Conservation (phyloP, 1,140 invertebrate genomes). For the Papilio dardanus region DNA sequence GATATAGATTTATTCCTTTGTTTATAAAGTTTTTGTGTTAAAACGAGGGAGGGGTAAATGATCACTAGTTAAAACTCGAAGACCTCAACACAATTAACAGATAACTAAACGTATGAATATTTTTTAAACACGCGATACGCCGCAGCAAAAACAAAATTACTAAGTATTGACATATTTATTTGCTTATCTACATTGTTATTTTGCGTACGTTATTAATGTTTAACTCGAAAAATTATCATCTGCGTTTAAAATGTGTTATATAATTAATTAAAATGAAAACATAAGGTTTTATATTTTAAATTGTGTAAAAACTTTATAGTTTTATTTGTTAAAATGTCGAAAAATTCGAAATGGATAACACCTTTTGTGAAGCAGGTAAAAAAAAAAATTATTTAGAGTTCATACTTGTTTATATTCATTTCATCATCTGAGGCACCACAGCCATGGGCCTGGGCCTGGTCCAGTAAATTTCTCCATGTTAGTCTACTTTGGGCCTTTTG, state of each 20-base stretch:
- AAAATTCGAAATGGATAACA: conserved; percentile 8
- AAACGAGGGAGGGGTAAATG: no score
- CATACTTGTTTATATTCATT: no score
- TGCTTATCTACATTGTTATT: conserved; percentile 6
- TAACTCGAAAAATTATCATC: no score
- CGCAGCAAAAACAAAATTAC: neutral
- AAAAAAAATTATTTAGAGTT: neutral
- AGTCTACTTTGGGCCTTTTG: no score
- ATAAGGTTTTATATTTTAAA: neutral
- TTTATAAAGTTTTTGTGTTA: no score
- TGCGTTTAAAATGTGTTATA: neutral
- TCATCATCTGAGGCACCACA: no score
- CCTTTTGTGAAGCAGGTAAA: conserved; percentile 6
- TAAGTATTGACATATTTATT: neutral
- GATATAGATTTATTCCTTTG: no score
- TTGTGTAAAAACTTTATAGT: neutral
- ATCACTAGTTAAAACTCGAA: neutral
- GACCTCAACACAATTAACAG: conserved; percentile 3
- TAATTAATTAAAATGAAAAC: neutral
- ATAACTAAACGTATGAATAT: neutral
- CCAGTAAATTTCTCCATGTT: no score
- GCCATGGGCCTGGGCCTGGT: no score
- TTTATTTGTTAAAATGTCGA: conserved; percentile 15
- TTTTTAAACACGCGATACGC: neutral
- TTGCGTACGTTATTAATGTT: neutral